Evolutionary conservation across 2,888 invertebrate species (phyloP).

Genomic region (Anagyrus pseudococci): DNA sequence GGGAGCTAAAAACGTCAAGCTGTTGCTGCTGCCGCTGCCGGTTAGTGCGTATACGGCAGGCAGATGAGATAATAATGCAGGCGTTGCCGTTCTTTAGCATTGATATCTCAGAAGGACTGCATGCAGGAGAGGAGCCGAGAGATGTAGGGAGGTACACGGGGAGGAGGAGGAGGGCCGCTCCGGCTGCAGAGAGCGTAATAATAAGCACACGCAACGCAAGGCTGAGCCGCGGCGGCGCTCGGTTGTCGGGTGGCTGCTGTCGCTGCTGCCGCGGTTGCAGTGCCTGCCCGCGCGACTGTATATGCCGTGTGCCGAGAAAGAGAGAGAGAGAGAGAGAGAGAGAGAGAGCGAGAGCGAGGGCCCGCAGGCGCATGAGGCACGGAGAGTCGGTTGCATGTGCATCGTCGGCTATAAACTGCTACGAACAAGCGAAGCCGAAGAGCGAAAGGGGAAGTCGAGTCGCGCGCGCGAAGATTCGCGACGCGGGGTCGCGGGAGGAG

Average conservation of each 20-base stretch:
- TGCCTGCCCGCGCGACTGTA: too few relatives aligned
- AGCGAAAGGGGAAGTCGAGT: conserved; percentile 55
- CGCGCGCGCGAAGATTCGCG: conserved; percentile 31
- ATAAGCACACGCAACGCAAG: background rate
- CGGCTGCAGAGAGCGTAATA: background rate
- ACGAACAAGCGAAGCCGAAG: too few relatives aligned
- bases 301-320: background rate
- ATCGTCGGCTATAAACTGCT: conserved; percentile 35
- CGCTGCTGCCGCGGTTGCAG: background rate
- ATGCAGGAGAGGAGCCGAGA: too few relatives aligned
- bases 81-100: too few relatives aligned
- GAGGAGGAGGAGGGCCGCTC: background rate
- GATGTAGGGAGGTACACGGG: too few relatives aligned
- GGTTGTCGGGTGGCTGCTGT: background rate
- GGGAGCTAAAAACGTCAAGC: too few relatives aligned
- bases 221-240: background rate
- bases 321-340: background rate
- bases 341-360: background rate
- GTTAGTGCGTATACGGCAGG: too few relatives aligned
- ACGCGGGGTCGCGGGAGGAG: conserved; percentile 30
- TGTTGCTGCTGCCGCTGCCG: too few relatives aligned
- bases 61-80: too few relatives aligned
- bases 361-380: conserved; percentile 30
- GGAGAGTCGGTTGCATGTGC: conserved; percentile 51
- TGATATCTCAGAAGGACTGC: too few relatives aligned